phyloP scores from a whole-genome alignment of 2,888 invertebrate genomes.

The Linhomoeus sp. region DNA sequence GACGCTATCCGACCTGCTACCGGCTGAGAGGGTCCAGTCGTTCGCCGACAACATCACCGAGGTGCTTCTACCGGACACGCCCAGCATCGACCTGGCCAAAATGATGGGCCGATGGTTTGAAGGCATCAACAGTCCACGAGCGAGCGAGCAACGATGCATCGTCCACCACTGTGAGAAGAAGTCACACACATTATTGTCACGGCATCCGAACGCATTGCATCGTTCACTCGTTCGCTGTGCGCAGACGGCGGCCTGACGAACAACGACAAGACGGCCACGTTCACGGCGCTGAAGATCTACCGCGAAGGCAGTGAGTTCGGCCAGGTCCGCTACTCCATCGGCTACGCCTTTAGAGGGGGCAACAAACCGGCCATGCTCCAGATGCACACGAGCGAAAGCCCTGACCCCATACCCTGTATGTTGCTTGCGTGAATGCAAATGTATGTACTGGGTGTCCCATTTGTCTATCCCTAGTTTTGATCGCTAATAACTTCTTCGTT shows the following conservation, averaged over 20 bases:
- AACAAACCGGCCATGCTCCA: conserved; percentile 27
- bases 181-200: too few relatives aligned
- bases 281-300: conserved; percentile 28
- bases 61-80: conserved; percentile 23
- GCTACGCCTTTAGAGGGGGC: conserved; percentile 27
- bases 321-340: conserved; percentile 26
- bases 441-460: too few relatives aligned
- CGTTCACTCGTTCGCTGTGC: too few relatives aligned
- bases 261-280: conserved; percentile 28
- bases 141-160: conserved; percentile 25
- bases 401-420: conserved; percentile 25
- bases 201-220: too few relatives aligned
- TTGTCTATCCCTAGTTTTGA: too few relatives aligned
- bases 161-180: conserved; percentile 27
- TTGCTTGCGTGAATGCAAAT: neutral
- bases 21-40: conserved; percentile 25
- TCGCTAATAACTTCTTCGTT: too few relatives aligned
- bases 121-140: conserved; percentile 20
- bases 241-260: conserved; percentile 26
- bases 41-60: conserved; percentile 28
- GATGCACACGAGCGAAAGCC: conserved; percentile 23
- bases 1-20: conserved; percentile 25
- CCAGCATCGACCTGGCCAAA: conserved; percentile 23
- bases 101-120: conserved; percentile 28
- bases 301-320: conserved; percentile 27